Base-by-base conservation (phyloP, 1,140 invertebrate genomes). In the Ostrea denselamellosa region DNA sequence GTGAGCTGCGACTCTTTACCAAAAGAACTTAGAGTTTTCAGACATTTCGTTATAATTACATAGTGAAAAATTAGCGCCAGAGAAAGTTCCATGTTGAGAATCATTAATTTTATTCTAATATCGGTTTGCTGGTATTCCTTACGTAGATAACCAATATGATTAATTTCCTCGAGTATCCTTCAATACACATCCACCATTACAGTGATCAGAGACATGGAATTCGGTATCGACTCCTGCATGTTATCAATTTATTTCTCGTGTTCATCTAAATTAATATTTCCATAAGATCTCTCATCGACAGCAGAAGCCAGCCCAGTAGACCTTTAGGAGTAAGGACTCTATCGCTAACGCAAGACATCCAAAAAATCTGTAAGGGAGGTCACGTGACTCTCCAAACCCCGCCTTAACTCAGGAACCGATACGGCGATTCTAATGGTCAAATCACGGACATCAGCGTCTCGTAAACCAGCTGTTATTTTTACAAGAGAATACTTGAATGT, bases 171-270 rank as follows among this genome's bases (percentile, higher is more conserved):
- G 28, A 77, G 68, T 77, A 77, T 77, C 68, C 28, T 28, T 22
- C 28, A 34, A 77, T 77, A 14, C 28, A 77, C 68, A 28, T 77
- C 12, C 12, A 25, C 28, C 9, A 77, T 22, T 34, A 77, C 34
- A 77, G 12, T 71, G 22, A 28, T 25, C 28, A 14, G 68, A 77
- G 28, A 77, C 68, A 28, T 25, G 56, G 68, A 77, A 34, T 14
- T 28, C 68, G 28, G 28, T 34, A 77, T 77, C 68, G 68, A 77
- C 68, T 25, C n/a, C n/a, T 71, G 28, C 68, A 77, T 77, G 68
- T 77, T 77, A 77, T 77, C 68, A 77, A 77, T 77, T 77, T 77
- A 34, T 77, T 77, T 77, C 68, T 77, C 68, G 68, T 77, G 68
- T 77, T 77, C 68, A 77, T 77, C 68, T 77, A 34, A 77, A 77